phyloP scores from a whole-genome alignment of 2,113 vertebrate species.

The Mionectes macconnelli region DNA sequence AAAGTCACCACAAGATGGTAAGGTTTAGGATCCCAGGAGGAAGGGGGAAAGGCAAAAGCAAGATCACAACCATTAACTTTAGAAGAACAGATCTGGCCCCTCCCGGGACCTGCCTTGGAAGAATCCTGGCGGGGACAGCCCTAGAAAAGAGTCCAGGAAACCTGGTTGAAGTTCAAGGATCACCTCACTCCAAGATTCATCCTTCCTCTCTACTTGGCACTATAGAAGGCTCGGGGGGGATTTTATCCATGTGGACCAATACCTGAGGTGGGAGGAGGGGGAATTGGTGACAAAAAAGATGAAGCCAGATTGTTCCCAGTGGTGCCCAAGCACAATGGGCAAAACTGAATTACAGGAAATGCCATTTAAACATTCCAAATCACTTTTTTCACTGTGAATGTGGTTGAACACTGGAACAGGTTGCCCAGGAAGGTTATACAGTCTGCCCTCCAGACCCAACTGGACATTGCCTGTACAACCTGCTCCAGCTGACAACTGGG shows the following conservation, averaged over 20 bases:
- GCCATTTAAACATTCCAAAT: not conserved
- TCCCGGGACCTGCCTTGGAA: not conserved
- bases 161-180: not conserved
- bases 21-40: not conserved
- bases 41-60: not conserved
- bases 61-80: not conserved
- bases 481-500: not conserved
- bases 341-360: not conserved
- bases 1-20: not conserved
- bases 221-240: not conserved
- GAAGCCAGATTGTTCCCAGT: not conserved
- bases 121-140: not conserved
- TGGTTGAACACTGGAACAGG: not conserved
- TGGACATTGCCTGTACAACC: not conserved
- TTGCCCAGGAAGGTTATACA: not conserved
- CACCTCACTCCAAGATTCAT: not conserved
- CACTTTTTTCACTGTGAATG: not conserved
- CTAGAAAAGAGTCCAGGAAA: not conserved
- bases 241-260: not conserved
- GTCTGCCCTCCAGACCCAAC: not conserved
- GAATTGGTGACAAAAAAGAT: not conserved
- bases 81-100: not conserved
- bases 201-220: not conserved
- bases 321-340: not conserved
- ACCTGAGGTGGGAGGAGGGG: not conserved